Evolutionary conservation across 2,797 vertebrate genomes (phyloP).

Genomic region (Enteromius anoplus): DNA sequence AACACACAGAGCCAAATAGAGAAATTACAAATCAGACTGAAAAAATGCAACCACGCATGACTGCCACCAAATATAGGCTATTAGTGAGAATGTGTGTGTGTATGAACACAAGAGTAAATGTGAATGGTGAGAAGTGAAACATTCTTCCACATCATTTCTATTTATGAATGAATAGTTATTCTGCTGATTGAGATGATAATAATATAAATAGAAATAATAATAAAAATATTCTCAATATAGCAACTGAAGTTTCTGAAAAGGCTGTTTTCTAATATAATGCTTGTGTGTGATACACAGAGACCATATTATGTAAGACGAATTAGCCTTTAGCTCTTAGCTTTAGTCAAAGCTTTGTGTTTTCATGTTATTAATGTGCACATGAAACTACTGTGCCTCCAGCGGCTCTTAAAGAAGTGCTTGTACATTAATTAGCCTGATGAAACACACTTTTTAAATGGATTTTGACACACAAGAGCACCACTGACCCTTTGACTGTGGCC

Average conservation of each 20-base stretch:
- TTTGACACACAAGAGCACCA: slow-evolving; percentile 50
- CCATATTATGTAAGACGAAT: background rate
- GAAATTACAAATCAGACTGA: slow-evolving; percentile 47
- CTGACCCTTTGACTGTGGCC: slow-evolving; percentile 23
- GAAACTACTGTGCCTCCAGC: slow-evolving; percentile 71
- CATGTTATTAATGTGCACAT: slow-evolving; percentile 29
- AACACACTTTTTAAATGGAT: slow-evolving; percentile 85
- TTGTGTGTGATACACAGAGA: background rate
- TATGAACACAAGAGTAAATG: background rate
- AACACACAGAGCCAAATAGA: slow-evolving; percentile 35
- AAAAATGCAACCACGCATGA: slow-evolving; percentile 43
- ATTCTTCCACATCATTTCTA: background rate
- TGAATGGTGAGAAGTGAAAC: background rate
- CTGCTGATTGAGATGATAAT: no score
- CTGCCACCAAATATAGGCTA: slow-evolving; percentile 29
- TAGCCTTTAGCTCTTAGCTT: slow-evolving; percentile 24
- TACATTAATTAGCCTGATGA: slow-evolving; percentile 90
- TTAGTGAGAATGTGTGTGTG: slow-evolving; percentile 1
- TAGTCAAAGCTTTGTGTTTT: slow-evolving; percentile 29
- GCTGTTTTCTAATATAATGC: background rate
- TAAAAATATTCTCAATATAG: background rate
- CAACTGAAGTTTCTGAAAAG: background rate
- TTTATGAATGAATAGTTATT: background rate
- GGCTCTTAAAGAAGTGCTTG: slow-evolving; percentile 88
- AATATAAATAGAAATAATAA: no score